phyloP scores from a whole-genome alignment of 1,140 invertebrate genomes.

The Rhyzopertha dominica region DNA sequence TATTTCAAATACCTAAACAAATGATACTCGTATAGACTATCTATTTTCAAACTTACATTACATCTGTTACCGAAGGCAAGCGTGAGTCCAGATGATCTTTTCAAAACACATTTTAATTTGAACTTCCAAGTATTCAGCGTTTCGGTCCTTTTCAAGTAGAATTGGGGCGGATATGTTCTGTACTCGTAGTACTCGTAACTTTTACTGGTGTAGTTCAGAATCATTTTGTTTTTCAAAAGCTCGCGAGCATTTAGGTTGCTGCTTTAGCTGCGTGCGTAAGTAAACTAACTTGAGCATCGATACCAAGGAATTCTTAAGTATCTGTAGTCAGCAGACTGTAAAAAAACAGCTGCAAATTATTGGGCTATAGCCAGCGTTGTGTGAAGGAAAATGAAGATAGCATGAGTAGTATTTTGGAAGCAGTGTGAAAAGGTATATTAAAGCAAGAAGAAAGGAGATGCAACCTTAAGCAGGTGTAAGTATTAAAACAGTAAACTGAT shows the following conservation, averaged over 20 bases:
- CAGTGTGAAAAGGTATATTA: neutral
- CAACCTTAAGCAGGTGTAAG: neutral
- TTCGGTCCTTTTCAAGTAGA: slow-evolving; percentile 30
- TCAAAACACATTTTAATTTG: slow-evolving; percentile 32
- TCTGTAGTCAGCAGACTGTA: slow-evolving; percentile 16
- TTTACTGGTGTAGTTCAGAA: slow-evolving; percentile 19
- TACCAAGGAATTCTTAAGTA: slow-evolving; percentile 14
- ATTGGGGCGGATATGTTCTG: slow-evolving; percentile 24
- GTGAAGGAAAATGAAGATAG: slow-evolving; percentile 1
- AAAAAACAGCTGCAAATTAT: slow-evolving; percentile 20
- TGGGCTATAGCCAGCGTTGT: neutral
- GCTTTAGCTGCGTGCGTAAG: slow-evolving; percentile 11
- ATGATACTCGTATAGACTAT: no score
- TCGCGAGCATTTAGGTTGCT: slow-evolving; percentile 9
- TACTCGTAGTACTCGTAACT: slow-evolving; percentile 21
- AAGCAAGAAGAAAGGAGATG: neutral
- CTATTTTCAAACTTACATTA: no score
- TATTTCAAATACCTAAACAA: no score
- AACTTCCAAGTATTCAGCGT: slow-evolving; percentile 29
- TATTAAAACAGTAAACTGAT: neutral
- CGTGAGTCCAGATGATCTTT: no score
- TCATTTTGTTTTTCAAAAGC: slow-evolving; percentile 12
- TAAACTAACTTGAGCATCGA: slow-evolving; percentile 20
- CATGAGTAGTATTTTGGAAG: slow-evolving; percentile 6
- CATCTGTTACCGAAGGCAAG: no score